Base-by-base conservation (phyloP, 2,113 vertebrate genomes). In the Corythaixoides concolor region DNA sequence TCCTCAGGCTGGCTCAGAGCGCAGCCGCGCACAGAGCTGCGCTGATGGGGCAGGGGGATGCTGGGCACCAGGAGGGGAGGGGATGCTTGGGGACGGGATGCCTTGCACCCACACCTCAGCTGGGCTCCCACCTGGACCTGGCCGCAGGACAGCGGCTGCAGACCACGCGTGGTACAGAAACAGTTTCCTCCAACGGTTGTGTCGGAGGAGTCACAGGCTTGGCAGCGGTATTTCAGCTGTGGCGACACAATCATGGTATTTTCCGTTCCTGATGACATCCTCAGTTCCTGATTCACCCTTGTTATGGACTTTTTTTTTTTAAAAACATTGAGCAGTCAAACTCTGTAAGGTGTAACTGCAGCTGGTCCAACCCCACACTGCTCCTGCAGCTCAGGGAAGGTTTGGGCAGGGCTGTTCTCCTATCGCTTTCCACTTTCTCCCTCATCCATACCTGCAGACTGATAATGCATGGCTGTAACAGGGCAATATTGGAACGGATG, bases 311-410 rank as follows among this genome's bases (percentile, higher is more conserved):
- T 13, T 14, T 35, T 37, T 50, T 89, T 32, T 14, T 37, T 39
- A 7, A 20, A 20, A 60, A 2, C 10, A 12, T 6, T 6, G 45
- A 26, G 66, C 58, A 24, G 17, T 55, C 60, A 39, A 47, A 17
- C 60, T 68, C 69, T 50, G 45, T 50, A 14, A 53, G 28, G 32
- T 70, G 43, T n/a, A 16, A 55, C 16, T 63, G 76, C 68, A 73
- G 68, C 72, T 63, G 67, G 12, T n/a, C 23, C 58, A 59, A 1
- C 33, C 60, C 19, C 45, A 33, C 0, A 0, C 18, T 35, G 76
- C 66, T 59, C 19, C 62, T 63, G 12, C 0, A 0, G 2, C 5
- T 21, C 17, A 9, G 67, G 49, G 26, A n/a, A 74, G 45, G 43
- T 52, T 68, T 83, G 49, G 1, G 66, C 68, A 32, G 47, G 66